These are phyloP conservation scores for Proteles cristata DNA, from an alignment of 2,113 vertebrate genomes.

Conservation along the genomic window DNA sequence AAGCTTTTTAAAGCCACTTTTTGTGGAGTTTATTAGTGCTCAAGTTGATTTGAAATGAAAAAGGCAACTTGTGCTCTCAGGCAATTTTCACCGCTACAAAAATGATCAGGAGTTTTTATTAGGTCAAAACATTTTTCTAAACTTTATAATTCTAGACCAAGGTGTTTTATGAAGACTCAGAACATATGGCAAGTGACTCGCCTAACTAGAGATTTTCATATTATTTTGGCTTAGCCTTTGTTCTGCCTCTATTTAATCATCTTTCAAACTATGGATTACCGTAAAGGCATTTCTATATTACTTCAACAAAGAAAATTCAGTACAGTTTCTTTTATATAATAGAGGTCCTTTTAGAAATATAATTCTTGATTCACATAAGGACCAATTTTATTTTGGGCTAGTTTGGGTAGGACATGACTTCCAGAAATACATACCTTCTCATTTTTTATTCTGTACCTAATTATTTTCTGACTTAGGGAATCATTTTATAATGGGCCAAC, in stretches of 20 bases:
- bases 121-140: not conserved
- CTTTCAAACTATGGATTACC: not conserved
- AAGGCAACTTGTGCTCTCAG: not conserved
- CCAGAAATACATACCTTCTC: not conserved
- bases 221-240: not conserved
- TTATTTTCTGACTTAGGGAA: conserved; percentile 39
- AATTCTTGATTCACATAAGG: not conserved
- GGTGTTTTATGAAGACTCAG: not conserved
- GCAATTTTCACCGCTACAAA: not conserved
- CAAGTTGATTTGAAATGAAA: not conserved
- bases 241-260: not conserved
- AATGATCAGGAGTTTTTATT: not conserved
- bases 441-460: conserved; percentile 1
- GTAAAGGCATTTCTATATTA: not conserved
- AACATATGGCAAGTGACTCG: not conserved
- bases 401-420: not conserved
- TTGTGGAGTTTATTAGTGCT: not conserved
- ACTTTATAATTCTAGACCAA: not conserved
- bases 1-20: not conserved
- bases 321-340: not conserved
- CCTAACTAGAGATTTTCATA: not conserved
- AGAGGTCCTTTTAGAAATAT: not conserved
- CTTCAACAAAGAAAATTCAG: not conserved
- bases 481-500: not conserved
- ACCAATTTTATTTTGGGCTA: conserved; percentile 17